Conservation (phyloP, 2,113 vertebrate species). For the Meles meles region DNA sequence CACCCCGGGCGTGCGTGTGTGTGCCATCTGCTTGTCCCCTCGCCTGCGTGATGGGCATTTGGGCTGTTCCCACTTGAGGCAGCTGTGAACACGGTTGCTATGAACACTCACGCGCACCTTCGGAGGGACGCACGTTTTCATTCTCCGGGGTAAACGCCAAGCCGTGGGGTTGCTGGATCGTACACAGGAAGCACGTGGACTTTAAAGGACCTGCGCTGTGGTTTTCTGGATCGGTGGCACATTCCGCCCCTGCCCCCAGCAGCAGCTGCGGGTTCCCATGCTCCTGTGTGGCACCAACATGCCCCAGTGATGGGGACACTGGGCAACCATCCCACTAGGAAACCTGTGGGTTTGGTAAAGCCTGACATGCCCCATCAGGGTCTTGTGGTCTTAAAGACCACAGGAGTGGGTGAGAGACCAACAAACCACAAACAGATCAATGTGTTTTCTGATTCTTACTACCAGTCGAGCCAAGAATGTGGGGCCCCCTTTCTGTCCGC, state of each 20-base stretch:
- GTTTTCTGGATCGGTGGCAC: not conserved
- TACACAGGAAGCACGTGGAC: not conserved
- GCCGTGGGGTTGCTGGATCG: fast-evolving
- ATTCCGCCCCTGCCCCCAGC: fast-evolving
- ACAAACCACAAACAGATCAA: fast-evolving
- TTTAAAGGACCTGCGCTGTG: no score
- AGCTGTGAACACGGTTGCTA: not conserved
- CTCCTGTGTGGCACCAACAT: no score
- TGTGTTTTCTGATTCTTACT: no score
- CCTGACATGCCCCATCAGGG: not conserved
- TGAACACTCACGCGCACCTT: fast-evolving
- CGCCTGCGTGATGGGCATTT: not conserved
- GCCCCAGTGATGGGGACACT: not conserved
- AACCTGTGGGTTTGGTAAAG: no score
- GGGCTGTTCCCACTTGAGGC: no score
- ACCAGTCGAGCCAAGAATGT: fast-evolving
- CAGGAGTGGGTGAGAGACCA: not conserved
- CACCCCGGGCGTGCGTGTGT: not conserved
- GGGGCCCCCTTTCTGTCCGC: not conserved
- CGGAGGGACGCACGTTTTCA: not conserved
- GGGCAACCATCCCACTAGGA: not conserved
- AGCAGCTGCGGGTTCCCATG: no score
- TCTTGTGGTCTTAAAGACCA: not conserved
- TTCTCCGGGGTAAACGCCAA: not conserved
- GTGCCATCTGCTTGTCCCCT: no score